These are phyloP conservation scores for Clarias pachynema DNA, from an alignment of 2,797 vertebrate species.

Conservation along the genomic window DNA sequence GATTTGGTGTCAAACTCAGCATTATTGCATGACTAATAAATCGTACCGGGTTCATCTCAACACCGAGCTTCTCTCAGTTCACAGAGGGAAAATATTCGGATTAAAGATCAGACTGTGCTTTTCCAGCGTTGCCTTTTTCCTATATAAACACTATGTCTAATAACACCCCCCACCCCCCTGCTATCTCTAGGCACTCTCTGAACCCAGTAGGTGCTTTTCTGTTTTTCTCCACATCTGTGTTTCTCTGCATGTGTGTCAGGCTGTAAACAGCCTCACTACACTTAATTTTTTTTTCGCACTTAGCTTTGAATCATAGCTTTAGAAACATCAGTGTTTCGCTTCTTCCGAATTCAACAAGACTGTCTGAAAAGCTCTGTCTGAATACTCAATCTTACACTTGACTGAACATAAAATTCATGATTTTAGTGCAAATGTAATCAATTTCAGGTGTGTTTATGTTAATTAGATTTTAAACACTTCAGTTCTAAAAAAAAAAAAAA, in stretches of 20 bases:
- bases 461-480: too few species aligned
- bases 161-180: not conserved
- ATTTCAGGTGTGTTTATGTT: too few species aligned
- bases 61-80: not conserved
- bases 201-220: constrained; percentile 20
- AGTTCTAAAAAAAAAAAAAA: too few species aligned
- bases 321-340: not conserved
- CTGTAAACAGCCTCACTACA: constrained; percentile 8
- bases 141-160: not conserved
- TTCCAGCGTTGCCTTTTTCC: not conserved
- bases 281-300: not conserved
- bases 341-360: not conserved
- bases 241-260: not conserved
- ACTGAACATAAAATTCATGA: not conserved
- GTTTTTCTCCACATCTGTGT: constrained; percentile 3
- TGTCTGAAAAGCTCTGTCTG: not conserved
- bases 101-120: not conserved
- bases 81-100: not conserved
- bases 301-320: constrained; percentile 7
- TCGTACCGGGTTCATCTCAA: not conserved
- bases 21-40: not conserved
- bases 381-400: not conserved
- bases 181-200: not conserved
- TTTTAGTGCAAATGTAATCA: too few species aligned
- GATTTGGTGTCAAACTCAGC: not conserved